Evolutionary conservation across 1,140 invertebrate genomes (phyloP), one percentile per base, ranked within the genome.

Genomic region (Drosophila orosa): DNA sequence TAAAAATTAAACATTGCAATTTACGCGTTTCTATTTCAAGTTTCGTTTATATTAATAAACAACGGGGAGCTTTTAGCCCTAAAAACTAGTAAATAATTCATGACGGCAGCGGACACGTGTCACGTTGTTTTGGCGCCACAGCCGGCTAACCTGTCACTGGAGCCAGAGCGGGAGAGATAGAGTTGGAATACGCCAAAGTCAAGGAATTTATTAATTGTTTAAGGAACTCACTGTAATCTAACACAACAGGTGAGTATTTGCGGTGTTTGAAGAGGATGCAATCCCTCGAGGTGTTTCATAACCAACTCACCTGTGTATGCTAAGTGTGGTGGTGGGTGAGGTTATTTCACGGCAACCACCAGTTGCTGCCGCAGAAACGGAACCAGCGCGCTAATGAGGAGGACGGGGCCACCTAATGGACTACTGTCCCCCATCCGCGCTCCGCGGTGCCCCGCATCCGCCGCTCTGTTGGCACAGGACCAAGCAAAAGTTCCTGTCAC

Each of bases 391-490:
- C 31, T 33, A 54, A 35, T 35, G 50, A 54, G 31, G 31, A 10
- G 50, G 31, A 35, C 19, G 31, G 31, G 50, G 13, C 50, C 8
- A 3, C 31, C 50, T 35, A 54, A 55, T 60, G 47, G 58, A 25
- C 59, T 57, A 25, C n/a, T 55, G 22, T 10, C 15, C 10, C 22
- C 12, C 12, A 19, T 15, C 13, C 52, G 2, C 5, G 8, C 2
- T 4, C 17, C 19, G 5, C 31, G n/a, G 6, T 19, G 25, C 13
- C 47, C 47, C n/a, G 29, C 58, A n/a, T 24, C 25, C 8, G n/a
- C 9, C 25, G 1, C 19, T 42, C 39, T 22, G 31, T 44, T 83
- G 81, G 74, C 80, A 80, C 42, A 80, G 74, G 62, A 73, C 67
- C 80, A 83, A 35, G 52, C 58, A 45, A 42, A 52, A 52, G 45